Percentiles rank a stretch among this genome's conserved stretches.
These are phyloP conservation scores for Herminia tarsipennalis DNA, from an alignment of 2,888 invertebrate genomes.

Conservation along the genomic window DNA sequence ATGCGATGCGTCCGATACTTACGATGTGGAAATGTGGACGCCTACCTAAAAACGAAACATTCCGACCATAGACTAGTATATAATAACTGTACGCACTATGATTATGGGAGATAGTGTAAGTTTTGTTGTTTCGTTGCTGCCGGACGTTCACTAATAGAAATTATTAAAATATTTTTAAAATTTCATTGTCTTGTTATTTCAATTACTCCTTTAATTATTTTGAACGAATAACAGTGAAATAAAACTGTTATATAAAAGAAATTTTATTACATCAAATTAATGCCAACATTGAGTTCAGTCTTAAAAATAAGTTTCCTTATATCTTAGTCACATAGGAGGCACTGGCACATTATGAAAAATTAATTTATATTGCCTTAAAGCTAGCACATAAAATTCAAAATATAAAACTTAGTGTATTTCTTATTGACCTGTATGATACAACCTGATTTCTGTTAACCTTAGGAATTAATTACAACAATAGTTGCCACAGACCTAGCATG, in stretches of 20 bases:
- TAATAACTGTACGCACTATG: too few relatives aligned
- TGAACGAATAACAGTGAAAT: too few relatives aligned
- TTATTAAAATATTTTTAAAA: too few relatives aligned
- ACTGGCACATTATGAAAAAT: constrained; percentile 72
- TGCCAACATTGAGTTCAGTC: constrained; percentile 81
- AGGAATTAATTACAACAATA: constrained; percentile 17
- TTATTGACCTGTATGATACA: constrained; percentile 55
- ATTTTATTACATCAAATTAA: constrained; percentile 75
- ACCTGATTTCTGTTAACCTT: constrained; percentile 42
- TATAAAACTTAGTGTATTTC: constrained; percentile 46
- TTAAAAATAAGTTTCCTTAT: constrained; percentile 75
- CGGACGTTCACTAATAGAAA: too few relatives aligned
- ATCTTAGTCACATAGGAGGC: constrained; percentile 74
- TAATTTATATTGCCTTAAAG: constrained; percentile 45
- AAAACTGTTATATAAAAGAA: constrained; percentile 54
- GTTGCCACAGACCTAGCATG: constrained; percentile 8
- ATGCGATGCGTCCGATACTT: too few relatives aligned
- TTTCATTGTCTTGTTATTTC: too few relatives aligned
- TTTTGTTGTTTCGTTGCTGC: too few relatives aligned
- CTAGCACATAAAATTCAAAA: constrained; percentile 47
- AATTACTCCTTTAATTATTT: too few relatives aligned
- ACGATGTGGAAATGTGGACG: too few relatives aligned
- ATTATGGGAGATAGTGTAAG: too few relatives aligned
- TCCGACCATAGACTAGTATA: too few relatives aligned
- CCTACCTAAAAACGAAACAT: too few relatives aligned